phyloP scores from a whole-genome alignment of 2,113 vertebrate species.

The Leptodactylus fuscus region DNA sequence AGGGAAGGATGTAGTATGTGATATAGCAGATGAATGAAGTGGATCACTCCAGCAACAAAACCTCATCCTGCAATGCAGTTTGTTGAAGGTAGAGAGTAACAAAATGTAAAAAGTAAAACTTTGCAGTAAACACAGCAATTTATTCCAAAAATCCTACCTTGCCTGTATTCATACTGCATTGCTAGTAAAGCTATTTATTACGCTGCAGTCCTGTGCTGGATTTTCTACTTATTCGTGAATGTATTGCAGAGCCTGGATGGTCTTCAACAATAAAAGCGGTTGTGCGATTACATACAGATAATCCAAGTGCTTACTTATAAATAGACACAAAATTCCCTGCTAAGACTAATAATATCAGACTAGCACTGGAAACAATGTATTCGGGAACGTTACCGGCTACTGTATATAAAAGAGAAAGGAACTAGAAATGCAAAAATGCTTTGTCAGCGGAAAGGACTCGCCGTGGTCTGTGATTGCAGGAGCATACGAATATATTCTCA shows the following conservation, averaged over 20 bases:
- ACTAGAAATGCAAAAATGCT: background rate
- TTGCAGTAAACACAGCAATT: too few relatives aligned
- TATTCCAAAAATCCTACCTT: too few relatives aligned
- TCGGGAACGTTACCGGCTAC: background rate
- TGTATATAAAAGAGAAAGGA: background rate
- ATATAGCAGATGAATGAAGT: too few relatives aligned
- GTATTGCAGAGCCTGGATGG: background rate
- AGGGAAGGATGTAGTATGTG: too few relatives aligned
- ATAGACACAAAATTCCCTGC: background rate
- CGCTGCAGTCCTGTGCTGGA: background rate
- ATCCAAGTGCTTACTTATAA: background rate
- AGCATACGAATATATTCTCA: slow-evolving; percentile 34
- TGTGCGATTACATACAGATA: slow-evolving; percentile 18
- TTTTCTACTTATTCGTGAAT: background rate
- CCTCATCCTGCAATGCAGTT: too few relatives aligned
- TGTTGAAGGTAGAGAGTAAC: too few relatives aligned
- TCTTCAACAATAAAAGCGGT: slow-evolving; percentile 2
- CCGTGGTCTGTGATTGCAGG: slow-evolving; percentile 3
- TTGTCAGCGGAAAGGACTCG: slow-evolving; percentile 22
- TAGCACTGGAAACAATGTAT: background rate
- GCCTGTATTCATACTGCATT: too few relatives aligned
- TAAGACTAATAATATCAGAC: background rate
- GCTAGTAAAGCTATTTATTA: background rate
- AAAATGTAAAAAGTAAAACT: too few relatives aligned
- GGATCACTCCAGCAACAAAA: too few relatives aligned